Conservation (phyloP, 2,113 vertebrate species). For the Capreolus pygargus region DNA sequence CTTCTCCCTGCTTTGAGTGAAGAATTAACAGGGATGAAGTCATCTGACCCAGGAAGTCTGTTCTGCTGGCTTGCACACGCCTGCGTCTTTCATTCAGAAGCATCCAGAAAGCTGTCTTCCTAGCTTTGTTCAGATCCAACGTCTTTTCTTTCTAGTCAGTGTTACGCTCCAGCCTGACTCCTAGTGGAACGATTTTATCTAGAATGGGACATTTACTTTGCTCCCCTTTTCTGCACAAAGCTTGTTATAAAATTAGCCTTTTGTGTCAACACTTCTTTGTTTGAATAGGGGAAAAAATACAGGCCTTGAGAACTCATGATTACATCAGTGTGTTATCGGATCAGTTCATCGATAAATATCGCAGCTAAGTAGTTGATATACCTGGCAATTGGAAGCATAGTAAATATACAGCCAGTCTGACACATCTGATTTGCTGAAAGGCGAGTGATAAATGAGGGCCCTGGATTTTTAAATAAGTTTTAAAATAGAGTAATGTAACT, state of each 20-base stretch:
- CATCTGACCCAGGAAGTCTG: too few species aligned
- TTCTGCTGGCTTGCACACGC: neutral
- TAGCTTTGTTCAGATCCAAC: fast-evolving
- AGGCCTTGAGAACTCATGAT: neutral
- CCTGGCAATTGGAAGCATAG: neutral
- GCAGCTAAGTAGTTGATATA: fast-evolving
- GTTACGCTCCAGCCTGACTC: fast-evolving
- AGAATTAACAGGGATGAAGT: neutral
- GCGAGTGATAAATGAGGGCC: neutral
- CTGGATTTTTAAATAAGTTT: neutral
- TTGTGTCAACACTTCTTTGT: neutral
- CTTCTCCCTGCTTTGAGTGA: neutral
- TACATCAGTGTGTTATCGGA: fast-evolving
- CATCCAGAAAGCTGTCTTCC: neutral
- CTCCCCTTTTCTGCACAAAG: neutral
- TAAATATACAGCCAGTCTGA: neutral
- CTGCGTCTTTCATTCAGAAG: neutral
- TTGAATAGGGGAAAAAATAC: neutral
- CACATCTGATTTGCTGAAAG: neutral
- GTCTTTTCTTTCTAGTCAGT: too few species aligned
- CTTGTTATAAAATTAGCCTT: neutral
- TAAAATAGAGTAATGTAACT: neutral
- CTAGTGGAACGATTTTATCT: neutral
- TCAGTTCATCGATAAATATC: neutral
- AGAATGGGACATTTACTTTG: neutral